A percentile compares a stretch with the other conserved stretches of the same genome.
phyloP scores from a whole-genome alignment of 1,140 invertebrate species.

The Eulimnadia texana region DNA sequence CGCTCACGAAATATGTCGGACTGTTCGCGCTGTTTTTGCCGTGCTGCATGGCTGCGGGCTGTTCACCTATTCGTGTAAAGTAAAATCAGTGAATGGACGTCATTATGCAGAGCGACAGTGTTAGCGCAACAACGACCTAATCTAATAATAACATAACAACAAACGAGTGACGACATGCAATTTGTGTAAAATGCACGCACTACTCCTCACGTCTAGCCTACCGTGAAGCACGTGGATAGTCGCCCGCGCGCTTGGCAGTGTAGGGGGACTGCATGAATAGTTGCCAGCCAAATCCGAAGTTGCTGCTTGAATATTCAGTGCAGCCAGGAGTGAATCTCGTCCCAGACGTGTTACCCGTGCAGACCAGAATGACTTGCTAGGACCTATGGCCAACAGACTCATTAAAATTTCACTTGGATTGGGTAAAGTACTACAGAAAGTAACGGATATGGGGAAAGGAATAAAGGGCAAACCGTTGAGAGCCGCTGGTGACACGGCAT shows the following conservation, averaged over 20 bases:
- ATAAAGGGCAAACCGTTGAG: not conserved
- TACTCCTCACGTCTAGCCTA: too few species aligned
- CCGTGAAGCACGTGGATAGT: conserved; percentile 14
- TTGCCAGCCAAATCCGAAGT: conserved; percentile 5
- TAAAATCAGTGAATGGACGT: not conserved
- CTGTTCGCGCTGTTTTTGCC: not conserved
- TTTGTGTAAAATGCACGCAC: too few species aligned
- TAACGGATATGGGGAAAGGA: too few species aligned
- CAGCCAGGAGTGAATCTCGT: conserved; percentile 1
- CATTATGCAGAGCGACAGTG: too few species aligned
- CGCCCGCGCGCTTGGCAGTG: conserved; percentile 1
- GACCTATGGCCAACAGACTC: not conserved
- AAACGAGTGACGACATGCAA: too few species aligned
- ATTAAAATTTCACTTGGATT: not conserved
- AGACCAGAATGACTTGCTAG: not conserved
- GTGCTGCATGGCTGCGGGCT: conserved; percentile 10
- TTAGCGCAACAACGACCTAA: too few species aligned
- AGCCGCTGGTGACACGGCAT: not conserved
- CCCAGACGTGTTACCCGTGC: conserved; percentile 2
- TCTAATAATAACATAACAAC: too few species aligned
- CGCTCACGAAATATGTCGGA: not conserved
- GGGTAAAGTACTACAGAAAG: too few species aligned
- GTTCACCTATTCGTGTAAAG: not conserved
- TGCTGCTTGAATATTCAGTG: conserved; percentile 4
- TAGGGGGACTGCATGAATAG: conserved; percentile 12